Base-by-base conservation (phyloP, 2,888 invertebrate species). In the Fragum fragum region DNA sequence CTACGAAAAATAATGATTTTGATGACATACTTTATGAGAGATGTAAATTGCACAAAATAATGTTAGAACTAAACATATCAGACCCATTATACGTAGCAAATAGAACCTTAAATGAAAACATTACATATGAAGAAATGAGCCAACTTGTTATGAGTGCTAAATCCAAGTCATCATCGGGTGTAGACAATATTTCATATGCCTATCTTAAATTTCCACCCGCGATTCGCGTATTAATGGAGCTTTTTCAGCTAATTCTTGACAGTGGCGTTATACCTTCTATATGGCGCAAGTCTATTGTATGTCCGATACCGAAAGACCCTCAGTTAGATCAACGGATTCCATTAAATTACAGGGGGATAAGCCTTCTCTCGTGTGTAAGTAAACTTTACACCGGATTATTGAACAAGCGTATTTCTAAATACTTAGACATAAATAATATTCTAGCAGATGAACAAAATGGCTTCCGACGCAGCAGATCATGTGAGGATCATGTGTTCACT, bases 371-470 rank as follows among this genome's bases (percentile, higher is more conserved):
- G 5, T 63, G 79, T 28, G 61, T 79, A 18, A 71, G 71, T 32
- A 85, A 85, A 66, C 36, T 85, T 9, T 85, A 81, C 69, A 73
- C 42, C 29, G 42, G 69, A 23, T 36, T 85, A 16, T n/a, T 63
- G 29, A 63, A 53, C 76, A 16, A 79, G 81, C 36, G 83, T 1
- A 21, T 83, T 0, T 32, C 61, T 14, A 32, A 14, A 5, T 76
- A 36, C 47, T 32, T 83, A 23, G 73, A 73, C 21, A 32, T 39
- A 16, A 63, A 71, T n/a, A 23, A 75, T 36, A 42, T 81, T 14
- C 57, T 78, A 0, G 70, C 77, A 5, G 78, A 81, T 28, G 78
- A 81, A 42, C 78, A 81, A 57, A 78, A 81, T 47, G 81, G 81
- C 0, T 81, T 81, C 28, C 36, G 81, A 0, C 11, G 16, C 21